These are phyloP conservation scores for Epistrophe eligans DNA, from an alignment of 2,888 invertebrate genomes.

Conservation along the genomic window DNA sequence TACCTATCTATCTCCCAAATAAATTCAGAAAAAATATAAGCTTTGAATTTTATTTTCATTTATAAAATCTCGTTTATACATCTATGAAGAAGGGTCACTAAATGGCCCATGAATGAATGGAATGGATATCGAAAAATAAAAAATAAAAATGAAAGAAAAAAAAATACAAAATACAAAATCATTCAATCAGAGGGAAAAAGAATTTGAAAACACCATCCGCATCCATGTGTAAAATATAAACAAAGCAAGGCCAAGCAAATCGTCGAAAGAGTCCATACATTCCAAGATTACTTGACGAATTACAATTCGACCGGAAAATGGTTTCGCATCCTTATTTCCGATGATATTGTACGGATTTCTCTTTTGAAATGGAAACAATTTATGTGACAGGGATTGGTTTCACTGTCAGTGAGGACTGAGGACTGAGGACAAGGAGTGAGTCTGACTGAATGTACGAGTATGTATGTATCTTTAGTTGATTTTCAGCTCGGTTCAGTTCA, in stretches of 20 bases:
- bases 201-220: conserved; percentile 61
- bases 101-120: conserved; percentile 54
- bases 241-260: conserved; percentile 56
- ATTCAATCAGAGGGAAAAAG: conserved; percentile 68
- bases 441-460: conserved; percentile 1
- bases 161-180: conserved; percentile 38
- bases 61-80: conserved; percentile 26
- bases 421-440: conserved; percentile 5
- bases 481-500: conserved; percentile 25
- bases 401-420: conserved; percentile 43
- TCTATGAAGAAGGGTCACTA: conserved; percentile 45
- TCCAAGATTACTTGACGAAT: conserved; percentile 75
- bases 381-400: conserved; percentile 74
- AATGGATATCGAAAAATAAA: conserved; percentile 21
- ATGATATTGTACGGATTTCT: conserved; percentile 72
- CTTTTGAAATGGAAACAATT: conserved; percentile 75
- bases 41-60: conserved; percentile 54
- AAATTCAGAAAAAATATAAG: conserved; percentile 22
- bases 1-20: conserved; percentile 1
- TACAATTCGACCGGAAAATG: conserved; percentile 76
- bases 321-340: conserved; percentile 74
- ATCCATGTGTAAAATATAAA: conserved; percentile 72
- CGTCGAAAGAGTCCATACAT: conserved; percentile 59
- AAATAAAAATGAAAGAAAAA: background rate
- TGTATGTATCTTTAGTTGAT: conserved; percentile 52